Evolutionary conservation across 23 tunicate genomes (phyloP).

Genomic region (Halocynthia aurantium): DNA sequence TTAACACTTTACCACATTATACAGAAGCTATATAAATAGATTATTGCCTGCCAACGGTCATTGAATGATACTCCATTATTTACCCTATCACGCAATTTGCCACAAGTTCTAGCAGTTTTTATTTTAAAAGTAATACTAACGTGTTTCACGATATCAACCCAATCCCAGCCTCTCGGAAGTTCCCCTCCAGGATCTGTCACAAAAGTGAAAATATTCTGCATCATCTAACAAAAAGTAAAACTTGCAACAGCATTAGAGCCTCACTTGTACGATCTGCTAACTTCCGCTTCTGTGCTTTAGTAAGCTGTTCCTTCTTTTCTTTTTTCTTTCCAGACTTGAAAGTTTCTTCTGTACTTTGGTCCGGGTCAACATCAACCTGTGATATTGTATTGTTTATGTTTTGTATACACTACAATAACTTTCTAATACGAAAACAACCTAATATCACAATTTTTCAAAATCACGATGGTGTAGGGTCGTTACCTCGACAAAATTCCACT

Average conservation of each 20-base stretch:
- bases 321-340: constrained; percentile 31
- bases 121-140: background rate
- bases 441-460: background rate
- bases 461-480: too few species aligned
- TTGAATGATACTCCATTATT: too few species aligned
- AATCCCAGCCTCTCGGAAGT: constrained; percentile 86
- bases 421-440: background rate
- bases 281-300: constrained; percentile 86
- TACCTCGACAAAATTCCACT: too few species aligned
- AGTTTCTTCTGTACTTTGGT: constrained; percentile 4
- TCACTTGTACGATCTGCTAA: constrained; percentile 54
- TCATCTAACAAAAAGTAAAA: background rate
- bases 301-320: constrained; percentile 87
- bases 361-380: background rate
- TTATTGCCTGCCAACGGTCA: too few species aligned
- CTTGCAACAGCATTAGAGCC: background rate
- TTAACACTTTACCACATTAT: too few species aligned
- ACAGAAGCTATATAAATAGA: too few species aligned
- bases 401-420: background rate
- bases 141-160: constrained; percentile 86
- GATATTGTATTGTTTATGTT: too few species aligned
- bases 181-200: constrained; percentile 40
- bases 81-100: too few species aligned
- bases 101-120: too few species aligned
- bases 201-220: background rate